Evolutionary conservation across 37 sponge, comb jelly and placozoan genomes (phyloP).

Genomic region (Aplysina aerophoba): DNA sequence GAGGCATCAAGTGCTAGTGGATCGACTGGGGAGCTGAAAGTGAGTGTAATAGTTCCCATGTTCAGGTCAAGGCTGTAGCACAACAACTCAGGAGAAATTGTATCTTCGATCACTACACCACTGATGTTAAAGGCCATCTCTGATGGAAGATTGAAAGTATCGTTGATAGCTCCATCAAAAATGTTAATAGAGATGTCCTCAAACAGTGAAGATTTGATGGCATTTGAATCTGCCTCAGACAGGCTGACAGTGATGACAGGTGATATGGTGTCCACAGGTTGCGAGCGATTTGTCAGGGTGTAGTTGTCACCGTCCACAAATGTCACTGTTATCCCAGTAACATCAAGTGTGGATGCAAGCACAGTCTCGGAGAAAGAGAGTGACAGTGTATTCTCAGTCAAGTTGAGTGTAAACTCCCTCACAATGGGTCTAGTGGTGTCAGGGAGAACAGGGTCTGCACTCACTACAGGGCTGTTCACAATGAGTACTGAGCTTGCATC

Average conservation of each 20-base stretch:
- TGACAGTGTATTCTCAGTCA: constrained; percentile 64
- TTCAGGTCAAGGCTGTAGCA: constrained; percentile 68
- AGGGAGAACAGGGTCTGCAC: constrained; percentile 49
- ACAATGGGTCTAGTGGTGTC: constrained; percentile 70
- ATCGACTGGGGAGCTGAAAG: constrained; percentile 82
- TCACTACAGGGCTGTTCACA: constrained; percentile 52
- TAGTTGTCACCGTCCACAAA: constrained; percentile 25
- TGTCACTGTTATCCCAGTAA: constrained; percentile 53
- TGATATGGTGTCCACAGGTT: constrained; percentile 19
- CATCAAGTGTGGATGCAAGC: constrained; percentile 59
- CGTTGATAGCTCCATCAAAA: constrained; percentile 51
- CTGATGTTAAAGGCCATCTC: background rate
- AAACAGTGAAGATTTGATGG: constrained; percentile 69
- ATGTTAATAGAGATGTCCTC: constrained; percentile 7
- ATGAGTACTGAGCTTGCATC: constrained; percentile 61
- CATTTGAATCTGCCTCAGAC: constrained; percentile 55
- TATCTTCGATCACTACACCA: constrained; percentile 37
- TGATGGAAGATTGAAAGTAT: constrained; percentile 8
- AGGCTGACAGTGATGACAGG: constrained; percentile 52
- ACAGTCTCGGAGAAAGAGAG: constrained; percentile 89
- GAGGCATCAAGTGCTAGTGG: constrained; percentile 56
- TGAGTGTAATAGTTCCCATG: constrained; percentile 53
- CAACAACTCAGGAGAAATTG: constrained; percentile 50
- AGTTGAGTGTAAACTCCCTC: constrained; percentile 59
- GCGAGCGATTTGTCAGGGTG: constrained; percentile 41